A percentile compares a stretch with the other conserved stretches of the same genome.
These are phyloP conservation scores for Hydrocynus forskahlii DNA, from an alignment of 2,797 vertebrate genomes.

Conservation along the genomic window DNA sequence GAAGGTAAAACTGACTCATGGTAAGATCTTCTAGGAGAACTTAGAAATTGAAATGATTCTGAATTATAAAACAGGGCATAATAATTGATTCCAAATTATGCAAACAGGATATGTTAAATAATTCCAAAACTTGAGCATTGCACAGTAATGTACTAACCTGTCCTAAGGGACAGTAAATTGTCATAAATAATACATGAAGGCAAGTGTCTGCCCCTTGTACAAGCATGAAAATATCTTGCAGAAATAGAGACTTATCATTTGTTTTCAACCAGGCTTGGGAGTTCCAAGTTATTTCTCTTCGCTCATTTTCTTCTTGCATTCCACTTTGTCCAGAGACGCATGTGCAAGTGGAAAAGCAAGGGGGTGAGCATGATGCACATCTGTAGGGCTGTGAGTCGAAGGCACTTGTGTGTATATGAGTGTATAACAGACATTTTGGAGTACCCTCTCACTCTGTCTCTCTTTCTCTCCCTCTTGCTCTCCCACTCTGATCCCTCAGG, in stretches of 20 bases:
- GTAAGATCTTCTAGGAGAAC: no score
- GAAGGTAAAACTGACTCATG: no score
- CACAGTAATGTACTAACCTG: no score
- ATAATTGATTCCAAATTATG: no score
- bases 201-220: conserved; percentile 14
- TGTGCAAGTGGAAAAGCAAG: conserved; percentile 46
- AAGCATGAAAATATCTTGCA: conserved; percentile 37
- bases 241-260: conserved; percentile 23
- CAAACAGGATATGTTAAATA: no score
- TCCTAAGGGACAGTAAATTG: no score
- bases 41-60: no score
- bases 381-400: conserved; percentile 48
- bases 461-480: conserved; percentile 4
- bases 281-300: not conserved
- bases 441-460: conserved; percentile 31
- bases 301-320: conserved; percentile 5
- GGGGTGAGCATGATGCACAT: conserved; percentile 47
- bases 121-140: no score
- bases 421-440: conserved; percentile 33
- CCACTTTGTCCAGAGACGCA: conserved; percentile 50
- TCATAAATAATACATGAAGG: conserved; percentile 9
- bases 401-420: conserved; percentile 20
- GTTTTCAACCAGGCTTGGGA: not conserved
- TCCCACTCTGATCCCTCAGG: conserved; percentile 69
- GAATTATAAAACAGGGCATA: no score